Evolutionary conservation across 2,888 invertebrate genomes (phyloP), one percentile per base, ranked within the genome.

Genomic region (Aporophyla nigra): DNA sequence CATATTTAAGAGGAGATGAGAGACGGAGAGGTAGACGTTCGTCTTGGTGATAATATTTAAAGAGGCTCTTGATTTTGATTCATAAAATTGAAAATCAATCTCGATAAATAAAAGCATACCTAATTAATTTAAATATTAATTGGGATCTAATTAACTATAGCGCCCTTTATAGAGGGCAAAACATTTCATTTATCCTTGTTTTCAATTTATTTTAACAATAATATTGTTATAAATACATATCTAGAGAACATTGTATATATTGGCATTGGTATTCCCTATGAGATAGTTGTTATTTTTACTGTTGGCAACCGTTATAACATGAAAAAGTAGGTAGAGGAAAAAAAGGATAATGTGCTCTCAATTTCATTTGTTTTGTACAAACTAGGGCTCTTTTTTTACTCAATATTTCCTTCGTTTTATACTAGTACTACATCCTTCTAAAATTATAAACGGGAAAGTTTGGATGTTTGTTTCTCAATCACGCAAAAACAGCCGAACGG

Each of bases 131-230:
- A n/a, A 72, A 40, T 5, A 40, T 65, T 14, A 10, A 40, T 27
- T n/a, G 49, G 12, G 19, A 66, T 19, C 12, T 33, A 43, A 82
- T 78, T 33, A 24, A 61, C 40, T 16, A 19, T 40, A 21, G 12
- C 40, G 24, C 33, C 61, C 27, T 24, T 9, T 54, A n/a, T 5
- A 33, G 5, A 19, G 10, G 16, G 33, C 10, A 62, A 54, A 56
- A 46, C 19, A 53, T 33, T 56, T 51, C 0, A 68, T 58, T 80
- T 80, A 71, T 80, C 84, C 84, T 84, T 63, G 46, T 80, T 58
- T 84, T 58, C 40, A 62, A 67, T 79, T n/a, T 3, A 56, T 54
- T 65, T 59, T 33, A 76, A 27, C 24, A 58, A 19, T 14, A 27
- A 21, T 49, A 6, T 14, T 12, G 12, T 56, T 78, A 83, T 70